Conservation (phyloP, 2,888 invertebrate genomes). For the Heliconius cydno region DNA sequence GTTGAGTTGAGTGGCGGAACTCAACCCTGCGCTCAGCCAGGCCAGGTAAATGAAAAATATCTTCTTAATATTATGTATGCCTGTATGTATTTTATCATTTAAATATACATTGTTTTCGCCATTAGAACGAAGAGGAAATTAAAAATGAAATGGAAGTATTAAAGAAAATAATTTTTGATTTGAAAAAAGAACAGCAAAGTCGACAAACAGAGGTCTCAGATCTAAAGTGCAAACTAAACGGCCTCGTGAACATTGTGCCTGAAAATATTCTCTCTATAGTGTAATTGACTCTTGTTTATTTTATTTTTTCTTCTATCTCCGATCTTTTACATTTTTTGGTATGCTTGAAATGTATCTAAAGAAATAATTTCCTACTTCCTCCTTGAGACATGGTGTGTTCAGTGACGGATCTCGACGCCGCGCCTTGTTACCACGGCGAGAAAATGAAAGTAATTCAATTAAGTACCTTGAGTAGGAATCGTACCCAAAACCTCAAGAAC, state of each 20-base stretch:
- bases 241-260: conserved; percentile 55
- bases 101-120: not conserved
- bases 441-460: too few relatives aligned
- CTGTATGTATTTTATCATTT: not conserved
- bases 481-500: too few relatives aligned
- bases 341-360: not conserved
- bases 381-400: too few relatives aligned
- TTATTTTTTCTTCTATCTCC: not conserved
- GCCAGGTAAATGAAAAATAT: too few relatives aligned
- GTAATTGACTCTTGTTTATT: conserved; percentile 51
- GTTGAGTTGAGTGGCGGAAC: too few relatives aligned
- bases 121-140: conserved; percentile 62
- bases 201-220: conserved; percentile 54
- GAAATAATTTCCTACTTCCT: too few relatives aligned
- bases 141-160: conserved; percentile 55
- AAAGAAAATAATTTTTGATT: conserved; percentile 50
- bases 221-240: conserved; percentile 53
- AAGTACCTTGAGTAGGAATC: too few relatives aligned
- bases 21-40: too few relatives aligned
- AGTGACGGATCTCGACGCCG: too few relatives aligned
- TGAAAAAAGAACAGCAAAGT: conserved; percentile 53
- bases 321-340: not conserved
- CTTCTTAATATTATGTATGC: too few relatives aligned
- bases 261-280: conserved; percentile 58
- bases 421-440: too few relatives aligned